A percentile compares a stretch with the other conserved stretches of the same genome.
phyloP scores from a whole-genome alignment of 1,140 invertebrate genomes.

The Mya arenaria region DNA sequence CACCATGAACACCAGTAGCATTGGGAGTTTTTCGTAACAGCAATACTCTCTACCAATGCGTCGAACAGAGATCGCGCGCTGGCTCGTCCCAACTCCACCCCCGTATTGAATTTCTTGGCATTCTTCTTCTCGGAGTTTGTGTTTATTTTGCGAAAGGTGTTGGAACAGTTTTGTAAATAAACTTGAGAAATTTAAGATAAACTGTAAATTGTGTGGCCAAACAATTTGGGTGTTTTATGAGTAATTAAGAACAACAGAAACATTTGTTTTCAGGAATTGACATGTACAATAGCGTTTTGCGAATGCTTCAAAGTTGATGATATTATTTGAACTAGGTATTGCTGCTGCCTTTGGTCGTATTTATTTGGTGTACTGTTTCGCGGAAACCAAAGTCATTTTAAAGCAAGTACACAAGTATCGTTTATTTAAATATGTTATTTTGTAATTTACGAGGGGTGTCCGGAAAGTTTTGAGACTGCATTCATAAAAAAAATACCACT shows the following conservation, averaged over 20 bases:
- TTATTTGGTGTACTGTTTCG: background rate
- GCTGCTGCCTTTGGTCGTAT: background rate
- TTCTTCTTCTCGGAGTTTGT: background rate
- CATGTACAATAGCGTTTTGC: background rate
- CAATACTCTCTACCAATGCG: constrained; percentile 23
- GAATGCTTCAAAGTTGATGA: background rate
- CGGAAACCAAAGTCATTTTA: background rate
- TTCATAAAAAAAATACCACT: too few species aligned
- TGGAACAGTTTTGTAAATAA: constrained; percentile 56
- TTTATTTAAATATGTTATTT: too few species aligned
- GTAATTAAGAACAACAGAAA: constrained; percentile 26
- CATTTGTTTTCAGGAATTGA: background rate
- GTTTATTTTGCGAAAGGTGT: constrained; percentile 48
- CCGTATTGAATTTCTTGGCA: constrained; percentile 23
- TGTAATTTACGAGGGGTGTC: too few species aligned
- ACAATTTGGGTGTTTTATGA: constrained; percentile 44
- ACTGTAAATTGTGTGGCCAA: constrained; percentile 55
- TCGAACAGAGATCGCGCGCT: background rate
- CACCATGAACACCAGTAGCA: background rate
- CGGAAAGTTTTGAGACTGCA: too few species aligned
- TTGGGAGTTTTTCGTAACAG: background rate
- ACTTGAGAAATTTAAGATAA: constrained; percentile 42
- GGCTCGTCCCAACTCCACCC: background rate
- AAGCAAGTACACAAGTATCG: background rate
- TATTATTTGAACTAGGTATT: background rate